These are phyloP conservation scores for Melanotaenia duboulayi DNA, from an alignment of 2,113 vertebrate genomes.

Conservation along the genomic window DNA sequence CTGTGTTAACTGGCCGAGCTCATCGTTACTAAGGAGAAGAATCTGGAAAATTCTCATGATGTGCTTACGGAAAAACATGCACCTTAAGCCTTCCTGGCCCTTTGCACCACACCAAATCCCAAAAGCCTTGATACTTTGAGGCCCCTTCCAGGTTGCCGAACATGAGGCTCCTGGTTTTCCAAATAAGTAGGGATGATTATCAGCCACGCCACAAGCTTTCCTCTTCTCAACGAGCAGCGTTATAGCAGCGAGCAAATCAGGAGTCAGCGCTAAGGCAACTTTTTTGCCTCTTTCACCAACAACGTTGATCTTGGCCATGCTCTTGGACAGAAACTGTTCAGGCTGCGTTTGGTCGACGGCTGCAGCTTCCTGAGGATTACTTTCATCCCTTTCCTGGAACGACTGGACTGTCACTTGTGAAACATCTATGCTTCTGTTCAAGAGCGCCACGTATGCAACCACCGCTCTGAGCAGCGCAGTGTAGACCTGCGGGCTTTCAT, in stretches of 20 bases:
- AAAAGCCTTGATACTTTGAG: background rate
- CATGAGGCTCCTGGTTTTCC: background rate
- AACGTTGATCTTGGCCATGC: slow-evolving; percentile 4
- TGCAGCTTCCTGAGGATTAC: background rate
- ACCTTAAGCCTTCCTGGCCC: slow-evolving; percentile 24
- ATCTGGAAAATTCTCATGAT: slow-evolving; percentile 56
- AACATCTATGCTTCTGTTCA: slow-evolving; percentile 47
- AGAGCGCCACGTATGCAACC: slow-evolving; percentile 16
- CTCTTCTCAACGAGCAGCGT: slow-evolving; percentile 48
- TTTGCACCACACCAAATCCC: slow-evolving; percentile 23
- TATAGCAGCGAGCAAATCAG: slow-evolving; percentile 31
- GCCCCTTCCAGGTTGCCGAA: background rate
- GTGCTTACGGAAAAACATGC: slow-evolving; percentile 27
- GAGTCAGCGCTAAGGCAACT: slow-evolving; percentile 21
- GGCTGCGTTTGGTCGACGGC: slow-evolving; percentile 4
- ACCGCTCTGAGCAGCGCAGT: slow-evolving; percentile 36
- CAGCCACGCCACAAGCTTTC: slow-evolving; percentile 25
- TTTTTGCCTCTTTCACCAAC: slow-evolving; percentile 2
- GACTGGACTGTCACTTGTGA: slow-evolving; percentile 31
- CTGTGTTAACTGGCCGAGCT: slow-evolving; percentile 40
- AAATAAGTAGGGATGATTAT: slow-evolving; percentile 55
- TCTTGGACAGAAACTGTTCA: slow-evolving; percentile 54
- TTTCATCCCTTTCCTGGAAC: slow-evolving; percentile 22
- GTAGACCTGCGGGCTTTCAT: slow-evolving; percentile 36
- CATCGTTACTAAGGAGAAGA: slow-evolving; percentile 48